A percentile compares a stretch with the other conserved stretches of the same genome.
These are phyloP conservation scores for Valencia hispanica DNA, from an alignment of 2,797 vertebrate species.

Conservation along the genomic window DNA sequence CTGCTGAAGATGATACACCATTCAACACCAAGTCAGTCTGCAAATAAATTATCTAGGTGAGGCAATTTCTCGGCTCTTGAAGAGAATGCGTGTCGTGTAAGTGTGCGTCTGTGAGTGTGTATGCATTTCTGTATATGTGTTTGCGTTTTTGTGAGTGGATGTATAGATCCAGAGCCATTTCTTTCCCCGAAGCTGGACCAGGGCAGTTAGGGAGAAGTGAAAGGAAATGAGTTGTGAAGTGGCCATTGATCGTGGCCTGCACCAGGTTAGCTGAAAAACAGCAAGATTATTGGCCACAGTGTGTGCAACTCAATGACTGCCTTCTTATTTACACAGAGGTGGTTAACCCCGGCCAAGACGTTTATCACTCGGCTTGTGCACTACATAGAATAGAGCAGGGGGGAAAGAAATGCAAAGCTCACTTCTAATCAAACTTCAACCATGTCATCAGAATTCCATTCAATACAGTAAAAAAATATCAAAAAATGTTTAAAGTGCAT, in stretches of 20 bases:
- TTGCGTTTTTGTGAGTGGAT: constrained; percentile 59
- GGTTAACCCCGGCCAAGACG: constrained; percentile 65
- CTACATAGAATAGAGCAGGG: constrained; percentile 10
- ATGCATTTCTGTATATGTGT: constrained; percentile 40
- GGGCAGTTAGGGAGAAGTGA: constrained; percentile 84
- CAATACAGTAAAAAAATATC: too few relatives aligned
- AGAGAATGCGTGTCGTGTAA: constrained; percentile 43
- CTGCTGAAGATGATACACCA: constrained; percentile 61
- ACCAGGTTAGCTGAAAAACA: constrained; percentile 56
- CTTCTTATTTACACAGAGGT: constrained; percentile 72
- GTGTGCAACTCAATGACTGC: constrained; percentile 60
- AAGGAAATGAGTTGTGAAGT: constrained; percentile 88
- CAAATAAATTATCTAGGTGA: constrained; percentile 76
- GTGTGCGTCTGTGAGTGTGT: constrained; percentile 35
- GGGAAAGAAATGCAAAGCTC: not conserved
- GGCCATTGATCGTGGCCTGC: constrained; percentile 82
- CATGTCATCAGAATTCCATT: not conserved
- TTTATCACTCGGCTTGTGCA: constrained; percentile 61
- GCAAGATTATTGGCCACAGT: constrained; percentile 61
- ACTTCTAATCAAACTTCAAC: not conserved
- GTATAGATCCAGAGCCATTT: constrained; percentile 82
- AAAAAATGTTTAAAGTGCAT: not conserved
- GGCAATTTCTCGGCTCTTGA: constrained; percentile 60
- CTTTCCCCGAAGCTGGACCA: constrained; percentile 76
- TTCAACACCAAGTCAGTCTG: constrained; percentile 58